A percentile compares a stretch with the other conserved stretches of the same genome.
These are phyloP conservation scores for Mormyrus hasselquistii DNA, from an alignment of 2,797 vertebrate species.

Conservation along the genomic window DNA sequence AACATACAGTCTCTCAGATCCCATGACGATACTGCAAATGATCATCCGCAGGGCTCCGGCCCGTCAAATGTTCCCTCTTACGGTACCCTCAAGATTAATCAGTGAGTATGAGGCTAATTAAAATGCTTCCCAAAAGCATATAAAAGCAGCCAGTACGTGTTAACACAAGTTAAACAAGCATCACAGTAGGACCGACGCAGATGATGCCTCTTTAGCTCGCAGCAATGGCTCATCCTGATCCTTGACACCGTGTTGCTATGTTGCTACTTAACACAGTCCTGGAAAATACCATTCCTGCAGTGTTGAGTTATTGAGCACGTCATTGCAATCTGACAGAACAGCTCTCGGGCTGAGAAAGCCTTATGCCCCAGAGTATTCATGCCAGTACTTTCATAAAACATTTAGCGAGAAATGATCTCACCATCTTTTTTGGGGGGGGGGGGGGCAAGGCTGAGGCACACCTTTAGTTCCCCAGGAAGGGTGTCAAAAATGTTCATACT, in stretches of 20 bases:
- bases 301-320: neutral
- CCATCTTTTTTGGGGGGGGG: constrained; percentile 54
- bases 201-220: neutral
- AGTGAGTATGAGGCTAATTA: neutral
- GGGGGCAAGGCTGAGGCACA: constrained; percentile 18
- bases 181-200: neutral
- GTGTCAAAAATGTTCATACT: neutral
- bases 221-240: neutral
- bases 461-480: neutral
- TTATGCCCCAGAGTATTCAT: constrained; percentile 56
- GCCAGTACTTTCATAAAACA: constrained; percentile 67
- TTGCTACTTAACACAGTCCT: neutral
- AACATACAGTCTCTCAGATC: neutral
- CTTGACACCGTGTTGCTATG: neutral
- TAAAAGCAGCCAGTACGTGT: neutral
- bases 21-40: neutral
- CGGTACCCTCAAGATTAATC: neutral
- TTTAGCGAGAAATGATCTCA: constrained; percentile 72
- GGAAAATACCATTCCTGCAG: neutral
- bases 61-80: neutral
- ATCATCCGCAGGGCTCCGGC: neutral
- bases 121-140: neutral
- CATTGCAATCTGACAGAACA: constrained; percentile 1
- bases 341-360: neutral
- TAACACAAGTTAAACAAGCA: neutral